Percentiles rank a stretch among this genome's conserved stretches.
phyloP scores from a whole-genome alignment of 1,140 invertebrate genomes.

The Drosophila ercepeae region DNA sequence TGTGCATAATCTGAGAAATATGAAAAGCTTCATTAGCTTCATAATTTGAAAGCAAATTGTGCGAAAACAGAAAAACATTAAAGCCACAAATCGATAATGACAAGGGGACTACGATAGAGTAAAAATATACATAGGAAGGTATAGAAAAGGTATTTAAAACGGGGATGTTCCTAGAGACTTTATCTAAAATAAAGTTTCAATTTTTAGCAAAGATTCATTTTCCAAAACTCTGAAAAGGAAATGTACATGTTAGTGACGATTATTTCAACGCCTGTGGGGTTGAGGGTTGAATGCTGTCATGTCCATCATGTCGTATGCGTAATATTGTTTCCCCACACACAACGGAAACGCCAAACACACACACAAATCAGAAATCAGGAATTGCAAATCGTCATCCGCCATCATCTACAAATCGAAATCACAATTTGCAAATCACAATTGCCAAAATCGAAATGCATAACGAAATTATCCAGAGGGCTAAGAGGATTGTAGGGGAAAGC shows the following conservation, averaged over 20 bases:
- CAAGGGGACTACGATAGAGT: no score
- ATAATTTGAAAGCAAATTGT: conserved; percentile 71
- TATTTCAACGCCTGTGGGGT: conserved; percentile 9
- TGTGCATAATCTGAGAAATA: conserved; percentile 53
- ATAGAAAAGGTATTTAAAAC: no score
- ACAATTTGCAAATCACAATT: conserved; percentile 49
- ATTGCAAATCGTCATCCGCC: conserved; percentile 27
- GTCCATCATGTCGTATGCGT: conserved; percentile 47
- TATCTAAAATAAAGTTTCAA: conserved; percentile 6
- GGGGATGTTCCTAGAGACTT: no score
- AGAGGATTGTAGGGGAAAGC: no score
- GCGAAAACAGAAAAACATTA: conserved; percentile 39
- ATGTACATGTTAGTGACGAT: conserved; percentile 6
- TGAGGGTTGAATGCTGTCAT: conserved; percentile 3
- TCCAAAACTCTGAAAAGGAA: conserved; percentile 14
- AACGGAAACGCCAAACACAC: conserved; percentile 28
- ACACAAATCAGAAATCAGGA: conserved; percentile 25
- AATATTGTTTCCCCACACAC: conserved; percentile 39
- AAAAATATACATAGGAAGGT: no score
- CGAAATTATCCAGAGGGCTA: conserved; percentile 51
- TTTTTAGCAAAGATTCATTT: conserved; percentile 10
- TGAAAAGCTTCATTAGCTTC: conserved; percentile 72
- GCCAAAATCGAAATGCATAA: conserved; percentile 78
- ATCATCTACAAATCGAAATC: conserved; percentile 54
- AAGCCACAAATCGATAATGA: conserved; percentile 12